Percentiles rank a stretch among this genome's conserved stretches.
These are phyloP conservation scores for Spodoptera frugiperda DNA, from an alignment of 1,140 invertebrate genomes.

Conservation along the genomic window DNA sequence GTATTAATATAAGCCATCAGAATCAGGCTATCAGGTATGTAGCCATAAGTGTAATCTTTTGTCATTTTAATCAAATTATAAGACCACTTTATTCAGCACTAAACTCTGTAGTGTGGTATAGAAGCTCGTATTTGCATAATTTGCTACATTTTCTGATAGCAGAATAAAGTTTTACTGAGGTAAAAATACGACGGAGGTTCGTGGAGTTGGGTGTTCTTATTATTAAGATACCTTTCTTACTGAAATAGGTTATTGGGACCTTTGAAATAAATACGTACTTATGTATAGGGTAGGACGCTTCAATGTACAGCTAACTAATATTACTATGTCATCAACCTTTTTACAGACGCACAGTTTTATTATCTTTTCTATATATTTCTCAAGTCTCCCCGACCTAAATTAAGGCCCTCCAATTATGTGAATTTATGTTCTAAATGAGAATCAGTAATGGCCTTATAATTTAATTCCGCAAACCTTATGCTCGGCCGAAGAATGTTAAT, in stretches of 20 bases:
- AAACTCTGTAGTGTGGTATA: constrained; percentile 9
- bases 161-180: neutral
- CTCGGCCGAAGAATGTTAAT: constrained; percentile 7
- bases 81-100: neutral
- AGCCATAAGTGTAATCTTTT: too few species aligned
- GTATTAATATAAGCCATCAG: too few species aligned
- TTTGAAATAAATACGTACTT: too few species aligned
- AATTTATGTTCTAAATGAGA: constrained; percentile 40
- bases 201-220: neutral
- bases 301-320: too few species aligned
- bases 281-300: too few species aligned
- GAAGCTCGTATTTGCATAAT: neutral
- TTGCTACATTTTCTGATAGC: neutral
- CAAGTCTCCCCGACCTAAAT: neutral
- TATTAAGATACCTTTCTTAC: neutral
- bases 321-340: neutral
- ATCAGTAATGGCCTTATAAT: constrained; percentile 43
- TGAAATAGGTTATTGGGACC: too few species aligned
- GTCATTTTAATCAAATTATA: too few species aligned
- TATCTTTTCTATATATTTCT: neutral
- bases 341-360: neutral
- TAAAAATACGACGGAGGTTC: too few species aligned
- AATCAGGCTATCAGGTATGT: too few species aligned
- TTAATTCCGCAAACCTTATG: constrained; percentile 15
- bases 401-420: constrained; percentile 26